These are phyloP conservation scores for Esox masquinongy DNA, from an alignment of 2,797 vertebrate genomes.

Conservation along the genomic window DNA sequence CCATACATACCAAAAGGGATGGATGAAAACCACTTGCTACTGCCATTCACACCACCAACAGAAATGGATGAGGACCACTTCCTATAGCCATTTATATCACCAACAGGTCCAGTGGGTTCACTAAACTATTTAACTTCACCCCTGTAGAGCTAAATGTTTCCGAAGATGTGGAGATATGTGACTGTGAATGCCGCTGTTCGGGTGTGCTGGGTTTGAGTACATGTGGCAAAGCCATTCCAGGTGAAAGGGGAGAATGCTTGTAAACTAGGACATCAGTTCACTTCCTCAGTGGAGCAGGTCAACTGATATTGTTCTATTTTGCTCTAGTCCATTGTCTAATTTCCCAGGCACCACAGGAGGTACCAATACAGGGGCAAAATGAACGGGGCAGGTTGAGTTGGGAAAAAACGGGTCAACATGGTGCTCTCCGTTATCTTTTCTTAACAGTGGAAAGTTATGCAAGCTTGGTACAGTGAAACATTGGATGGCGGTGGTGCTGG, in stretches of 20 bases:
- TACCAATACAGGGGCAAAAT: background rate
- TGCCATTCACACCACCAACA: background rate
- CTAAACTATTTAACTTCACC: background rate
- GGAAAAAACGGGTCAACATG: background rate
- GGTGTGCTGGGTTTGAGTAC: background rate
- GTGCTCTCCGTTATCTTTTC: background rate
- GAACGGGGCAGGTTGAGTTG: background rate
- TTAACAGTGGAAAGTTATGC: background rate
- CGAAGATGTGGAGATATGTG: background rate
- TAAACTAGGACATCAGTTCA: background rate
- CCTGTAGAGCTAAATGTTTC: background rate
- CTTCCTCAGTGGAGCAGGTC: background rate
- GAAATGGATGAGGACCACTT: background rate
- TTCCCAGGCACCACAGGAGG: background rate
- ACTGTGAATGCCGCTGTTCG: background rate
- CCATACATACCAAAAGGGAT: background rate
- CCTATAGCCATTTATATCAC: too few species aligned
- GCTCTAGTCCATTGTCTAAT: background rate
- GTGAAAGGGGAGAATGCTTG: background rate
- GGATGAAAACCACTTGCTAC: background rate
- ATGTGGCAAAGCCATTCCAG: background rate
- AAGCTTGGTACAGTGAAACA: background rate
- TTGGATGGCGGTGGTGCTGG: background rate
- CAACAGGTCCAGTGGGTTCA: background rate
- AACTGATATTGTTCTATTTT: background rate